Conservation (phyloP, 2,113 vertebrate species). For the Elachura formosa region DNA sequence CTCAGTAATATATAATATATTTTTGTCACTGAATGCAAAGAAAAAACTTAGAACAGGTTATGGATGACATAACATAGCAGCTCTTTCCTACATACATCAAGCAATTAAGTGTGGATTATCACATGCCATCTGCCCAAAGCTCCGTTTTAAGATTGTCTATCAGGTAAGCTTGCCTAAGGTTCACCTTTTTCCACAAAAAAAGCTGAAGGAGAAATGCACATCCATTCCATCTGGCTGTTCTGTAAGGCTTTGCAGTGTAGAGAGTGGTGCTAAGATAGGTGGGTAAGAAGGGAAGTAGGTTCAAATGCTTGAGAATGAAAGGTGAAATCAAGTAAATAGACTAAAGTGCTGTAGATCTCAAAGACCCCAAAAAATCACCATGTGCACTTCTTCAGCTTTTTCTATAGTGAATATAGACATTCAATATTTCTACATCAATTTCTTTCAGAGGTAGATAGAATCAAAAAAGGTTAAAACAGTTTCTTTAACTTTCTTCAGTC, state of each 20-base stretch:
- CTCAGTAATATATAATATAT: background rate
- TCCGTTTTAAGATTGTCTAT: background rate
- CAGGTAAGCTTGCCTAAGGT: background rate
- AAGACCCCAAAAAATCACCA: background rate
- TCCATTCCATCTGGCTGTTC: background rate
- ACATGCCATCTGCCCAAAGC: background rate
- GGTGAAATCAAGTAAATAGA: background rate
- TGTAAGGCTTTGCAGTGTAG: background rate
- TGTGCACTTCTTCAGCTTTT: background rate
- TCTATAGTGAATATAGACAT: background rate
- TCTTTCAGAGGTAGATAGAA: background rate
- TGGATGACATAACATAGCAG: background rate
- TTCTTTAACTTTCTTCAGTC: background rate
- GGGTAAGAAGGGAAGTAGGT: background rate
- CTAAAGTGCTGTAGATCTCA: background rate
- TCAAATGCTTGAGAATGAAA: background rate
- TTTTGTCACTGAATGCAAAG: background rate
- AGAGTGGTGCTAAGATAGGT: background rate
- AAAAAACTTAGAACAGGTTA: background rate
- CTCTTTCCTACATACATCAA: background rate
- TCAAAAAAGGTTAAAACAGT: background rate
- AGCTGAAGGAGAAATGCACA: background rate
- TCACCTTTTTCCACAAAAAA: background rate
- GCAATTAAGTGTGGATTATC: constrained; percentile 25
- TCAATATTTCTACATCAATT: background rate